Percentiles rank a stretch among this genome's conserved stretches.
Evolutionary conservation across 2,113 vertebrate species (phyloP).

Genomic region (Sphyrna mokarran): DNA sequence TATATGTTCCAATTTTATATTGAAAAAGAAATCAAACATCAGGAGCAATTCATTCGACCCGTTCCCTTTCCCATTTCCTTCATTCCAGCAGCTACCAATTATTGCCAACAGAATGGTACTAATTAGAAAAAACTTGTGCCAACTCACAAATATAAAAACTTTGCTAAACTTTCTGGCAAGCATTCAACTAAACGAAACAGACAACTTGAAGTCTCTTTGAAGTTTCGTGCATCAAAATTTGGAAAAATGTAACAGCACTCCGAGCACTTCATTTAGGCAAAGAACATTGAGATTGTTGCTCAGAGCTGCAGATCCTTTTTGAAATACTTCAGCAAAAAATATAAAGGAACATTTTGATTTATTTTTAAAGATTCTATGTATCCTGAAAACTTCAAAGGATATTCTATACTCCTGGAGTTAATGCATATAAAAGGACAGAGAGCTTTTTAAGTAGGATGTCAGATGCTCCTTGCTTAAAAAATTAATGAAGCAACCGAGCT

Average conservation of each 20-base stretch:
- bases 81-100: neutral
- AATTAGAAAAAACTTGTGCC: neutral
- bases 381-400: slow-evolving; percentile 17
- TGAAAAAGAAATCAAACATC: neutral
- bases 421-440: slow-evolving; percentile 23
- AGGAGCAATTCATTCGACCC: neutral
- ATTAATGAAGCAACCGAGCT: slow-evolving; percentile 17
- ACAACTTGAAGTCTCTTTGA: neutral
- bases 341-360: slow-evolving; percentile 1
- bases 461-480: slow-evolving; percentile 31
- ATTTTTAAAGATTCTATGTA: neutral
- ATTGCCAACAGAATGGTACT: neutral
- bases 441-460: slow-evolving; percentile 16
- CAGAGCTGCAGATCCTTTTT: neutral
- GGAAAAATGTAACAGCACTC: neutral
- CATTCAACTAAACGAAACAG: neutral
- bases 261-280: neutral
- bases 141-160: neutral
- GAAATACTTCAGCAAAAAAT: neutral
- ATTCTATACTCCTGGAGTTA: slow-evolving; percentile 5
- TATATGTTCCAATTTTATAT: neutral
- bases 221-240: neutral
- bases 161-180: neutral
- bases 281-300: neutral
- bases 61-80: neutral